Base-by-base conservation (phyloP, 2,888 invertebrate species). In the Pristionchus fissidentatus region DNA sequence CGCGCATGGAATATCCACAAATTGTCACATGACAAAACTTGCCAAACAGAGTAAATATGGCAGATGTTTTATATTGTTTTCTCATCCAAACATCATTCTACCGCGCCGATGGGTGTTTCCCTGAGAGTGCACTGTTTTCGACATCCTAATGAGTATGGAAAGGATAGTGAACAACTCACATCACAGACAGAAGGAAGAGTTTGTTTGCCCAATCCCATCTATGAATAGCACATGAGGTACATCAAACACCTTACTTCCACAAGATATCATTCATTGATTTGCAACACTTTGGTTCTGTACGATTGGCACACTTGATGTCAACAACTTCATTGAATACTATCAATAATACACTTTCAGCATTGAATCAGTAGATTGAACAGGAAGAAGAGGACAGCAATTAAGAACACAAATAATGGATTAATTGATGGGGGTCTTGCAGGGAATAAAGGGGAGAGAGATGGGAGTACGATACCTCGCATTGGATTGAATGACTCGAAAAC, bases 401-500 rank as follows among this genome's bases (percentile, higher is more conserved):
- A 49, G 10, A 19, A 49, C 19, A 15, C 13, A 49, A 49, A 15
- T 10, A 49, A 49, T 19, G 49, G 46, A 73, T 73, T 29, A 73
- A 46, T 73, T 26, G 73, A 73, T 73, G 35, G 41, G 43, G 5
- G 15, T 46, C 22, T 26, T 26, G 46, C 26, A 73, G 46, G 46
- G 73, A 46, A 46, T 46, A n/a, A 13, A 73, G 41, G 26, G 43
- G 29, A 73, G 35, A 66, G 66, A 66, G 38, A 66, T 66, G 66
- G 38, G 66, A 66, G 38, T 38, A 66, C 15, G 26, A 35, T 73
- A 73, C 73, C 73, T 73, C 73, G 73, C 43, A 73, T 73, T 46
- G 26, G 26, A 73, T 43, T 73, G 73, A 73, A 73, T 73, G 73
- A 73, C 73, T 73, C 73, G 73, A 66, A 49, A 66, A 73, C 73